phyloP scores from a whole-genome alignment of 2,113 vertebrate species.

The Rana temporaria region DNA sequence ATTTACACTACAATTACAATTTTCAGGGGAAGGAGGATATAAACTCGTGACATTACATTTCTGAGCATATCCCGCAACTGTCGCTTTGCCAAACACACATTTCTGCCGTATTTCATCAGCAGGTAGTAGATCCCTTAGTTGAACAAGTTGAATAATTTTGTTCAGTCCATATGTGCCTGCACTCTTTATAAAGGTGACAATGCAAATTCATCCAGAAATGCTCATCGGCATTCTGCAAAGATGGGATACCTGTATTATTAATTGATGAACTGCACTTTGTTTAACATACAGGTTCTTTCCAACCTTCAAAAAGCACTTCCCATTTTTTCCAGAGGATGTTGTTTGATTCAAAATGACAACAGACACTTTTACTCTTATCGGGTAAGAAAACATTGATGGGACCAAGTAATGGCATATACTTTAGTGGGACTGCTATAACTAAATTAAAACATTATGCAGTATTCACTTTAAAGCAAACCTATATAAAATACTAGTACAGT shows the following conservation, averaged over 20 bases:
- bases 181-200: background rate
- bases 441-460: too few relatives aligned
- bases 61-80: background rate
- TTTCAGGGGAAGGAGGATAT: background rate
- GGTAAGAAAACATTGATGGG: too few relatives aligned
- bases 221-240: background rate
- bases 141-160: background rate
- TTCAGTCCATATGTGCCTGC: background rate
- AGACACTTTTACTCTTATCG: too few relatives aligned
- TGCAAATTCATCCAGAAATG: background rate
- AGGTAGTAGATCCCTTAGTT: background rate
- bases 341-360: too few relatives aligned
- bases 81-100: background rate
- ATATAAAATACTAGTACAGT: too few relatives aligned
- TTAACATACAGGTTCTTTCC: background rate
- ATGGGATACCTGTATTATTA: background rate
- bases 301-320: constrained; percentile 1
- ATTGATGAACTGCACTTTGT: constrained; percentile 1
- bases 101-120: background rate
- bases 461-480: too few relatives aligned
- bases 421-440: too few relatives aligned
- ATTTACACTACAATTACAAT: background rate
- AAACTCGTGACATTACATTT: constrained; percentile 2
- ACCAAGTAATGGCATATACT: too few relatives aligned
- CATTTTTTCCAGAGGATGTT: too few relatives aligned